Conservation (phyloP, 2,888 invertebrate genomes). For the Cheilosia vulpina region DNA sequence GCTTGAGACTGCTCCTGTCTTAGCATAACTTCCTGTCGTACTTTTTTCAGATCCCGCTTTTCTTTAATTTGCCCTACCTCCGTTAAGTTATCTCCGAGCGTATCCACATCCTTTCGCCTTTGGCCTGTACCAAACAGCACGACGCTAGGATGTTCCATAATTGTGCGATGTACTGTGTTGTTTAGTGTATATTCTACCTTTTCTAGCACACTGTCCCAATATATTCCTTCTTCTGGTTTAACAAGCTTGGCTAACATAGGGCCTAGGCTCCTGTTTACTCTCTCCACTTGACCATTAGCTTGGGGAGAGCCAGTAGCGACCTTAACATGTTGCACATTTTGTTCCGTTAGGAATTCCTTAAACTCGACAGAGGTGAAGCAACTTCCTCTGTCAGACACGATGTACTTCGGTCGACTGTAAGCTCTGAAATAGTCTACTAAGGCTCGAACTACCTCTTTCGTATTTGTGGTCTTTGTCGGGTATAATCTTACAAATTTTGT, state of each 20-base stretch:
- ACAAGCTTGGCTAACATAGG: conserved; percentile 73
- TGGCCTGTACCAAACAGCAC: conserved; percentile 70
- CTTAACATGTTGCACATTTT: neutral
- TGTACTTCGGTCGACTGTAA: conserved; percentile 7
- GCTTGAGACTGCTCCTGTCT: conserved; percentile 4
- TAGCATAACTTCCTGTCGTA: conserved; percentile 5
- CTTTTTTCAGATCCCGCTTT: neutral
- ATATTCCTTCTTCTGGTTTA: conserved; percentile 14
- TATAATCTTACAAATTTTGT: conserved; percentile 19
- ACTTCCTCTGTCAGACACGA: neutral
- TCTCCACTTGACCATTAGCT: conserved; percentile 45
- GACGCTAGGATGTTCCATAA: conserved; percentile 54
- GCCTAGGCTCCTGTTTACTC: conserved; percentile 70
- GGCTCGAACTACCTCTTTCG: conserved; percentile 4
- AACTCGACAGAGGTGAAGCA: neutral
- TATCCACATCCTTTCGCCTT: conserved; percentile 52
- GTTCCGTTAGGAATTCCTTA: neutral
- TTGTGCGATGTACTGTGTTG: conserved; percentile 56
- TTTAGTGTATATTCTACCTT: conserved; percentile 37
- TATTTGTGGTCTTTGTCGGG: conserved; percentile 11
- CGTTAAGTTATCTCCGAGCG: conserved; percentile 49
- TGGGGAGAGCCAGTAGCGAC: conserved; percentile 1
- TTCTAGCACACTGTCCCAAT: conserved; percentile 60
- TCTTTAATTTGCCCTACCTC: neutral
- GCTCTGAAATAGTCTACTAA: too few species aligned